Evolutionary conservation across 2,888 invertebrate genomes (phyloP), one percentile per base, ranked within the genome.

Genomic region (Griposia aprilina): DNA sequence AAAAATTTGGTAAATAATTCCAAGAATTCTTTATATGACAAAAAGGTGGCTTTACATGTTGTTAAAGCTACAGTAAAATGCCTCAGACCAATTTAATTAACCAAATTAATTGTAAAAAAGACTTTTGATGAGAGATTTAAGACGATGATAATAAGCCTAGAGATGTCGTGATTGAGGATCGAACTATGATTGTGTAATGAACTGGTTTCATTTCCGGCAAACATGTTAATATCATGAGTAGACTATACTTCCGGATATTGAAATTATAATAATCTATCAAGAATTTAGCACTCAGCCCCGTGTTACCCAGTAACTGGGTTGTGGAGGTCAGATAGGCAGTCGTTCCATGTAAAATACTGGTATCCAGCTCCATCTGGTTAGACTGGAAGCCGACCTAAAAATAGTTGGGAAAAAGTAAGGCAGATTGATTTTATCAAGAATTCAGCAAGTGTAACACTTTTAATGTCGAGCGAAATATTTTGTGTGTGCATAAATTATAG

Each of bases 181-280:
- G 2, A 57, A 23, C 15, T 60, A 59, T 17, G 36, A 72, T 76
- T 80, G 26, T 52, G 26, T 75, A 85, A 83, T 13, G 4, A 69
- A 69, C 69, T 81, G 36, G 85, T 76, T 85, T 48, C 17, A 57
- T 81, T 85, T 81, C 76, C 62, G 69, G 65, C 15, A 63, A 26
- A 69, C 10, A 63, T 62, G 20, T 59, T 45, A 57, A 62, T 57
- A 62, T 23, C 17, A 74, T 84, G 60, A 45, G 59, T 62, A 84
- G 15, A 65, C 15, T 57, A 74, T 17, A 76, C 66, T 83, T 83
- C 77, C 77, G 70, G 65, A 73, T 68, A 62, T 82, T 59, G 0
- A 76, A 70, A 62, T 48, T 74, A 67, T 66, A 45, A 48, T 73
- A 82, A 81, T 76, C n/a, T 74, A 66, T 36, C 13, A 63, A 81